Base-by-base conservation (phyloP, 1,140 invertebrate species). In the Diorhabda carinulata region DNA sequence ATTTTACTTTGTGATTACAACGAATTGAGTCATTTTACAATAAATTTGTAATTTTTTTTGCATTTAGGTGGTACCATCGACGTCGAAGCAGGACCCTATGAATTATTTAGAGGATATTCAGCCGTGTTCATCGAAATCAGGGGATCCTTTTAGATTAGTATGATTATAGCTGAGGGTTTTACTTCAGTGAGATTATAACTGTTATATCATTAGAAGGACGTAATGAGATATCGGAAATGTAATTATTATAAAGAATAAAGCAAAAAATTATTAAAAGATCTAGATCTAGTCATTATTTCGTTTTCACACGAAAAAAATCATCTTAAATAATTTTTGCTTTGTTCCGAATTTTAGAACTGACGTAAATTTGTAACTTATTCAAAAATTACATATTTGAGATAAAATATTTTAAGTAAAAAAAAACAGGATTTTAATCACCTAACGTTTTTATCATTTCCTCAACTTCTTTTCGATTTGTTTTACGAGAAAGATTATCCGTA, bases 81-180 rank as follows among this genome's bases (percentile, higher is more conserved):
- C 77, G 41, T 78, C 78, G 5, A 74, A 75, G 69, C 74, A 78
- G 61, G 73, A 76, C 65, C 77, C 74, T 42, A 62, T 71, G n/a
- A 76, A 77, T 67, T 77, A 78, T 68, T 66, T 80, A 7, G 79
- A 81, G 66, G 80, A 81, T 62, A 78, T 79, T n/a, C 80, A 81
- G 66, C 80, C 80, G 40, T 81, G 80, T 69, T 79, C 80, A 52
- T 81, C 80, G 5, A 81, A 80, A 76, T 79, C 73, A 73, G 73
- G 67, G 10, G 73, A 76, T 66, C 73, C 74, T 40, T 77, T 77
- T 64, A 74, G 74, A 67, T 57, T 72, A 67, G 78, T 74, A 74
- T 79, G 76, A 79, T 52, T 52, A 52, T 79, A 76, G 73, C 70
- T 57, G 64, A 61, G 44, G 40, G 57, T 43, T 47, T 70, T 57